Evolutionary conservation across 2,113 vertebrate genomes (phyloP), one percentile per base, ranked within the genome.

Genomic region (Protomyctophum bolini): DNA sequence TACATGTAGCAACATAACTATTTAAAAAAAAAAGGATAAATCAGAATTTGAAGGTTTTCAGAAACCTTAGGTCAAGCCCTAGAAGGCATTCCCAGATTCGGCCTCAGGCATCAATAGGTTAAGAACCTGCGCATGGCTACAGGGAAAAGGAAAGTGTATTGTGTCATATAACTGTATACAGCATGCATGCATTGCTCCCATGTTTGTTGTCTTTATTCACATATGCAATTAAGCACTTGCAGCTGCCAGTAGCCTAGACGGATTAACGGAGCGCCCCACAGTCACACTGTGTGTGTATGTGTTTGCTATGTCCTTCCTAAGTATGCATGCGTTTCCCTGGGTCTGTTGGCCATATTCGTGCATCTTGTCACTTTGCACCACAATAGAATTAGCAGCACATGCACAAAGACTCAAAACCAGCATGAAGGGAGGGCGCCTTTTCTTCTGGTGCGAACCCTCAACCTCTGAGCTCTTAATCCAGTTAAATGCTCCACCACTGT

Each of bases 391-490:
- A 73, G 46, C 29, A 55, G 50, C 51, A 52, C 62, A 51, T 58
- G 70, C 64, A 63, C 52, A 76, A 58, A 58, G 66, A 64, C 70
- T 78, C 61, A 63, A 68, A 80, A 79, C 66, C 77, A 51, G 50
- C 70, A 66, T 62, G 59, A 70, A 84, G 64, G 65, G 60, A 67
- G 60, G 33, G 59, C 55, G 68, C 74, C 54, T 71, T 54, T 65
- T 65, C 48, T 67, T 65, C 63, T 63, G n/a, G 49, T 72, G 74
- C 49, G 83, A 75, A 76, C 76, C 62, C 21, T 70, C 71, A 72
- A 49, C 61, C 76, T 81, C 74, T 86, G 79, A 89, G 83, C 85
- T 83, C 75, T 70, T 89, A 89, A 87, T 86, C 86, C 68, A 50
- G 71, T 83, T 90, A 83, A 66, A 70, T 15, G 45, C 77, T 77